Evolutionary conservation across 1,140 invertebrate genomes (phyloP).

Genomic region (Drosophila kikkawai): DNA sequence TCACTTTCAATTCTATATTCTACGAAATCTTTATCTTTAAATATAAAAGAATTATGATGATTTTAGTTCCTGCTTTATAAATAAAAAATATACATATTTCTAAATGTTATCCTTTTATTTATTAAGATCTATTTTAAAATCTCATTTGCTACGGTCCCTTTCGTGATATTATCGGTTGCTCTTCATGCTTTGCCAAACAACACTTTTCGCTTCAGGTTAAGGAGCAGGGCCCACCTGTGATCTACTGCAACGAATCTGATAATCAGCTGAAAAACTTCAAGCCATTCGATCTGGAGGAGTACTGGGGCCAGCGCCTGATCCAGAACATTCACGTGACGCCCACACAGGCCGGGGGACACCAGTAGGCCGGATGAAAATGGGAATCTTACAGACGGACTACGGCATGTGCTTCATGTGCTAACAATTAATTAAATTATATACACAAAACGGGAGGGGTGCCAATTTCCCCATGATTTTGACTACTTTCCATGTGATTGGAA

Average conservation of each 20-base stretch:
- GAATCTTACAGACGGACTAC: slow-evolving; percentile 37
- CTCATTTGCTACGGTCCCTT: slow-evolving; percentile 14
- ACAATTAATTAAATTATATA: slow-evolving; percentile 37
- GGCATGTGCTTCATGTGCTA: slow-evolving; percentile 55
- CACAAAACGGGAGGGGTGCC: slow-evolving; percentile 31
- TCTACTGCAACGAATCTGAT: slow-evolving; percentile 79
- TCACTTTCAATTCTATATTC: background rate
- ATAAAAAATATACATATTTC: background rate
- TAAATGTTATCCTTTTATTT: background rate
- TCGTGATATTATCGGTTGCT: slow-evolving; percentile 22
- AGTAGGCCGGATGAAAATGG: slow-evolving; percentile 67
- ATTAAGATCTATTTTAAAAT: background rate
- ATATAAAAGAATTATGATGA: background rate
- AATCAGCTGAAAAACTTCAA: slow-evolving; percentile 84
- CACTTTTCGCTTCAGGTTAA: slow-evolving; percentile 60
- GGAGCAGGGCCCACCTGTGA: slow-evolving; percentile 73
- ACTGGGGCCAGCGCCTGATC: slow-evolving; percentile 81
- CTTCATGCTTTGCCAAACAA: slow-evolving; percentile 29
- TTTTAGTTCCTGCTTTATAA: no score
- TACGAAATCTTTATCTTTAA: background rate
- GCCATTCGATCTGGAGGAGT: slow-evolving; percentile 83
- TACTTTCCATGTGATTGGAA: slow-evolving; percentile 32
- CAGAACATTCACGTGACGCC: slow-evolving; percentile 81
- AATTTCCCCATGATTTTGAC: slow-evolving; percentile 26
- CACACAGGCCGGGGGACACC: slow-evolving; percentile 67